A percentile compares a stretch with the other conserved stretches of the same genome.
Evolutionary conservation across 2,888 invertebrate genomes (phyloP).

Genomic region (Lordiphosa andalusiaca): DNA sequence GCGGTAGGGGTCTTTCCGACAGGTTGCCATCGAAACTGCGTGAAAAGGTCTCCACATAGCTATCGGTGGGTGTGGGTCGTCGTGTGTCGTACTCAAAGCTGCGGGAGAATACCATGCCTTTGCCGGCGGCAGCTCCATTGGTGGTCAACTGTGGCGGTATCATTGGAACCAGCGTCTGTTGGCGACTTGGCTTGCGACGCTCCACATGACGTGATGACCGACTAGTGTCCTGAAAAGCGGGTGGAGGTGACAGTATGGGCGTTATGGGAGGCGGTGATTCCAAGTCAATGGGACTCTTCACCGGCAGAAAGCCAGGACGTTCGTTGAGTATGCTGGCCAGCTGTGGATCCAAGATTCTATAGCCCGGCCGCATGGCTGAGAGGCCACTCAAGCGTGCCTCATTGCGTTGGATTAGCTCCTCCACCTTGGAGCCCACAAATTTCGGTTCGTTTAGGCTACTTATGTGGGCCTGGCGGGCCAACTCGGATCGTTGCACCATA

Average conservation of each 20-base stretch:
- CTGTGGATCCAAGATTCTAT: constrained; percentile 78
- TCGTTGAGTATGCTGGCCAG: constrained; percentile 79
- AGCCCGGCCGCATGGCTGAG: constrained; percentile 74
- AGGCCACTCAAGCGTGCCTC: constrained; percentile 67
- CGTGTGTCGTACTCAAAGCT: constrained; percentile 80
- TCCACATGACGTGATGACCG: constrained; percentile 65
- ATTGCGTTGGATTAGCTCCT: constrained; percentile 80
- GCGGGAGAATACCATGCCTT: constrained; percentile 80
- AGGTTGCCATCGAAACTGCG: constrained; percentile 80
- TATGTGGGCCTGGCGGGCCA: constrained; percentile 43
- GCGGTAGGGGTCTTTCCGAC: constrained; percentile 62
- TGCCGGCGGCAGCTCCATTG: constrained; percentile 42
- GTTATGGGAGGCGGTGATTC: constrained; percentile 85
- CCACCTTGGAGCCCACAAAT: constrained; percentile 78
- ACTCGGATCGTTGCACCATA: constrained; percentile 33
- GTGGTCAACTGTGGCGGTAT: constrained; percentile 39
- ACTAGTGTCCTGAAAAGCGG: constrained; percentile 84
- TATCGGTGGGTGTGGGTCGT: constrained; percentile 72
- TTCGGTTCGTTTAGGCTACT: constrained; percentile 60
- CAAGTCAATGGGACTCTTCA: constrained; percentile 76
- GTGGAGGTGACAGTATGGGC: constrained; percentile 86
- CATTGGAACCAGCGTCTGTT: constrained; percentile 40
- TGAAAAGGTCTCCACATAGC: constrained; percentile 79
- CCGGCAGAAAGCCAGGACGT: constrained; percentile 80
- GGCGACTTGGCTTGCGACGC: constrained; percentile 53